Percentiles rank a stretch among this genome's conserved stretches.
Conservation (phyloP, 2,888 invertebrate genomes). For the Papilio elwesi region DNA sequence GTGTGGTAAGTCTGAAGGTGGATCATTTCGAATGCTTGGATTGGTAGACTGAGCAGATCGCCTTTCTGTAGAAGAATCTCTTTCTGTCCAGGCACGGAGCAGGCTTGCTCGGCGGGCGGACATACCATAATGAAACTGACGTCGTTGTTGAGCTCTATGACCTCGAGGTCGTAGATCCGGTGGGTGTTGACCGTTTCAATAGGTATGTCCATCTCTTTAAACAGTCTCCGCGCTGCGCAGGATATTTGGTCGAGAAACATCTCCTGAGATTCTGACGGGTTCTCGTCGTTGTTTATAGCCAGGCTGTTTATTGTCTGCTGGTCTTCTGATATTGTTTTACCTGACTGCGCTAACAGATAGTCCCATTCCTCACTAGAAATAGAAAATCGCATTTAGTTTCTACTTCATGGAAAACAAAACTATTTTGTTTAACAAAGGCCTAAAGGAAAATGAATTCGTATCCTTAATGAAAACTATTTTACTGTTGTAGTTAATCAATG, state of each 20-base stretch:
- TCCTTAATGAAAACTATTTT: too few species aligned
- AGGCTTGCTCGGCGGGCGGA: slow-evolving; percentile 96
- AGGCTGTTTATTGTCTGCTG: slow-evolving; percentile 65
- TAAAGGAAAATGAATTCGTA: too few species aligned
- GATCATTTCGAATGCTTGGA: slow-evolving; percentile 97
- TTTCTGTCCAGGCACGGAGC: slow-evolving; percentile 93
- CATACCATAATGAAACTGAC: slow-evolving; percentile 96
- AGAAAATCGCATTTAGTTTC: not conserved
- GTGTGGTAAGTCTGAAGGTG: slow-evolving; percentile 97
- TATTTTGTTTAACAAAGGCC: too few species aligned
- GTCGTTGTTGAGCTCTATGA: slow-evolving; percentile 95
- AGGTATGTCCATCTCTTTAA: slow-evolving; percentile 91
- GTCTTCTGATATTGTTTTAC: slow-evolving; percentile 62
- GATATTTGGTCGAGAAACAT: slow-evolving; percentile 91
- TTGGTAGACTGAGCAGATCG: slow-evolving; percentile 94
- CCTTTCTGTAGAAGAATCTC: slow-evolving; percentile 93
- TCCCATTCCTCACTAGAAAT: slow-evolving; percentile 96
- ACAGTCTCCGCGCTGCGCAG: slow-evolving; percentile 88
- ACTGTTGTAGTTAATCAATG: too few species aligned
- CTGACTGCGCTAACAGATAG: slow-evolving; percentile 88
- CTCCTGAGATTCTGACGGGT: slow-evolving; percentile 90
- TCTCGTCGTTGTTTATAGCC: slow-evolving; percentile 65
- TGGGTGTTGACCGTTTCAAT: slow-evolving; percentile 88
- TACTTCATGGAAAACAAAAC: not conserved
- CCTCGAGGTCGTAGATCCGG: slow-evolving; percentile 96